Percentiles rank a stretch among this genome's conserved stretches.
Conservation (phyloP, 37 sponge, comb jelly and placozoan species). For the Geodia barretti region DNA sequence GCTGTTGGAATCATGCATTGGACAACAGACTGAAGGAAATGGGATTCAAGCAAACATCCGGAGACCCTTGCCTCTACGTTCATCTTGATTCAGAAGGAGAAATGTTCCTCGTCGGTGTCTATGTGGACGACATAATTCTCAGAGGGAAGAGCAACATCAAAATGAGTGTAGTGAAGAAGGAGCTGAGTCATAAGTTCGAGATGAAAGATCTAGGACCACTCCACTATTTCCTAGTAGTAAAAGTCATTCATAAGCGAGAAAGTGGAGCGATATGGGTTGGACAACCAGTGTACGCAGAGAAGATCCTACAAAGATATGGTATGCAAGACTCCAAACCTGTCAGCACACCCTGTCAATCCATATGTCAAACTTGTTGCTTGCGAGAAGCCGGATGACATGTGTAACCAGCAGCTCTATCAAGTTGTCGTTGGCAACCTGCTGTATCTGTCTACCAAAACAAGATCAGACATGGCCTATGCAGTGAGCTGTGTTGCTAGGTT, state of each 20-base stretch:
- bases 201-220: conserved; percentile 39
- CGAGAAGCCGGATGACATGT: conserved; percentile 7
- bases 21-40: conserved; percentile 35
- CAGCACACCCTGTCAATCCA: conserved; percentile 25
- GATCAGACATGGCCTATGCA: conserved; percentile 15
- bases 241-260: conserved; percentile 22
- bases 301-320: conserved; percentile 28
- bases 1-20: conserved; percentile 39
- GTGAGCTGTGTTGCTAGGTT: conserved; percentile 21
- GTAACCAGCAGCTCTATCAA: conserved; percentile 31
- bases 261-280: conserved; percentile 30
- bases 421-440: conserved; percentile 32
- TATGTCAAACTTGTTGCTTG: conserved; percentile 12
- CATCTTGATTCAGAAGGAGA: neutral
- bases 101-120: conserved; percentile 2
- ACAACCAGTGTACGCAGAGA: conserved; percentile 43
- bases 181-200: conserved; percentile 1
- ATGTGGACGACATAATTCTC: conserved; percentile 33
- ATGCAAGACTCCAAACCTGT: conserved; percentile 35
- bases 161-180: conserved; percentile 22
- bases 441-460: conserved; percentile 1
- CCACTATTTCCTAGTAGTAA: conserved; percentile 39
- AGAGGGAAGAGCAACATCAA: conserved; percentile 16
- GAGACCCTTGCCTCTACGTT: conserved; percentile 30
- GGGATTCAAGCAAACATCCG: conserved; percentile 33